Conservation (phyloP, 2,888 invertebrate species). For the Syrphus vitripennis region DNA sequence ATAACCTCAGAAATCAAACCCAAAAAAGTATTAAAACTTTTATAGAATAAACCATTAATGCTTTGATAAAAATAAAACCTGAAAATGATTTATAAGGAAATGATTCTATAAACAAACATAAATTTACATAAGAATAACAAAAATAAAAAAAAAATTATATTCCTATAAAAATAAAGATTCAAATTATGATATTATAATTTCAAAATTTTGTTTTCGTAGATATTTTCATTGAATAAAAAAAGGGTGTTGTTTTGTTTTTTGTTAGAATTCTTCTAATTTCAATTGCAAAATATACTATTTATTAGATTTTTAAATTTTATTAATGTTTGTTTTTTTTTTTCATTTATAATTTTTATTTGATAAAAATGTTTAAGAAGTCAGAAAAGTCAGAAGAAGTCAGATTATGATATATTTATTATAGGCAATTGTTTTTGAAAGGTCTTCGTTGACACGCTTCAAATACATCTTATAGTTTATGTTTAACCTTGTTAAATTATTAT, state of each 20-base stretch:
- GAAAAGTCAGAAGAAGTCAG: neutral
- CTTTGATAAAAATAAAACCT: neutral
- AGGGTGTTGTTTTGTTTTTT: neutral
- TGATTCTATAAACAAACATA: neutral
- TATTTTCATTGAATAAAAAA: neutral
- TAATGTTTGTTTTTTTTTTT: neutral
- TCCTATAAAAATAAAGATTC: neutral
- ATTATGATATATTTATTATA: neutral
- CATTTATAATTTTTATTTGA: neutral
- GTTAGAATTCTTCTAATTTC: neutral
- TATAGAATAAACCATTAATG: neutral
- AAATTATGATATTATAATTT: neutral
- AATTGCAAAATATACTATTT: neutral
- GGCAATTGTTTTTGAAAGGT: neutral
- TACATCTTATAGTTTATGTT: neutral
- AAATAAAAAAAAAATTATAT: neutral
- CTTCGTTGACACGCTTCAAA: neutral
- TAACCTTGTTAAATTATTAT: neutral
- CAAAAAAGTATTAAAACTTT: neutral
- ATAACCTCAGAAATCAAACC: neutral
- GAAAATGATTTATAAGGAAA: constrained; percentile 6
- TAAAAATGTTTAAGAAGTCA: neutral
- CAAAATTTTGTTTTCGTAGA: neutral
- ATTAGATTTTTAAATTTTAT: neutral
- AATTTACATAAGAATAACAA: neutral